Conservation (phyloP, 2,113 vertebrate genomes). For the Poeciliopsis occidentalis region DNA sequence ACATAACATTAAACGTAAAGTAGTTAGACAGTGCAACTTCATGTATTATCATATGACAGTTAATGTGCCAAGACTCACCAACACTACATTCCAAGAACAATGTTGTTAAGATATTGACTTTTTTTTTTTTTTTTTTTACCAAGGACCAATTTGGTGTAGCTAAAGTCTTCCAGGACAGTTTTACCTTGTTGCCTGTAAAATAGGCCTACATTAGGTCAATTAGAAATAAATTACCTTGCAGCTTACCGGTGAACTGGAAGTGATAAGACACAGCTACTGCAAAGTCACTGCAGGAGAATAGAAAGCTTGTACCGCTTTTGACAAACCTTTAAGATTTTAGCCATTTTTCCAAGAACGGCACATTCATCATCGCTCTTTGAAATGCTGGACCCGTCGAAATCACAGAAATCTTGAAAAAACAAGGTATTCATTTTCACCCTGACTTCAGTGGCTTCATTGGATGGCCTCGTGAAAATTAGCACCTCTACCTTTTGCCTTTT, state of each 20-base stretch:
- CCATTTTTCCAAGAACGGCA: neutral
- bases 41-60: neutral
- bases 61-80: no score
- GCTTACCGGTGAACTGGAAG: neutral
- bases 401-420: conserved; percentile 1
- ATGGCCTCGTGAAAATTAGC: neutral
- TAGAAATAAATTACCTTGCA: neutral
- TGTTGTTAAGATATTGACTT: neutral
- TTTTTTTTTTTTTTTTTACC: neutral
- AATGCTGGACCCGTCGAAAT: neutral
- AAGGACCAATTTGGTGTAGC: neutral
- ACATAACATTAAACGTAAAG: neutral
- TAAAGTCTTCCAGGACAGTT: neutral
- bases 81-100: neutral
- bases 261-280: neutral
- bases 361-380: neutral
- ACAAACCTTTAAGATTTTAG: neutral
- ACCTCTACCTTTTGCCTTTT: conserved; percentile 3
- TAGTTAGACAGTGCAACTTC: neutral
- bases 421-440: neutral
- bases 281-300: neutral
- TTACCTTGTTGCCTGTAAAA: neutral
- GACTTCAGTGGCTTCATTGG: neutral
- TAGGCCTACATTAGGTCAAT: neutral
- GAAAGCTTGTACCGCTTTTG: neutral